A percentile compares a stretch with the other conserved stretches of the same genome.
Conservation (phyloP, 2,888 invertebrate genomes). For the Lepidocyrtinus sp. region DNA sequence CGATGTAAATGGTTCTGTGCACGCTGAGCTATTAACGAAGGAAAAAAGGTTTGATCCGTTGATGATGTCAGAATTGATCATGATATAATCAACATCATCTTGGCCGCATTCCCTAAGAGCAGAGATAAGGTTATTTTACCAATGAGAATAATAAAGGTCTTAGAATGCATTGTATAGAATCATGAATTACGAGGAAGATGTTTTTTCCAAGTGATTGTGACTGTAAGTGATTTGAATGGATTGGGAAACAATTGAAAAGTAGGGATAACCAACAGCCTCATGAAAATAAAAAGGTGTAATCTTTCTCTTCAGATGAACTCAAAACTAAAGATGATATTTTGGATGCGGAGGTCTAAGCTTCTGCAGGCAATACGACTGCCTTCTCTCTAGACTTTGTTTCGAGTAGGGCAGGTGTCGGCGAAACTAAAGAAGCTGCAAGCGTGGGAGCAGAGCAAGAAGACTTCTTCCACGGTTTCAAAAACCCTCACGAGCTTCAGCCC, state of each 20-base stretch:
- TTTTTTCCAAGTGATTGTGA: conserved; percentile 42
- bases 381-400: conserved; percentile 14
- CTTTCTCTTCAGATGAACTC: no score
- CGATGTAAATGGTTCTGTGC: conserved; percentile 56
- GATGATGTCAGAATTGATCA: no score
- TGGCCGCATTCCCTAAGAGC: no score
- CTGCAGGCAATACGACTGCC: no score
- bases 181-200: no score
- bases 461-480: conserved; percentile 66
- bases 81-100: no score
- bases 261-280: no score
- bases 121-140: no score
- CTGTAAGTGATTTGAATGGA: conserved; percentile 34
- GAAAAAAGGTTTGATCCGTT: conserved; percentile 15
- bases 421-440: conserved; percentile 34
- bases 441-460: conserved; percentile 63
- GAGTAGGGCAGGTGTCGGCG: conserved; percentile 67
- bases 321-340: not conserved
- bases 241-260: no score
- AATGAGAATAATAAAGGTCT: no score
- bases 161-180: no score
- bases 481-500: conserved; percentile 59
- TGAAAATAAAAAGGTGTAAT: no score
- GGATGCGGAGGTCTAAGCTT: not conserved
- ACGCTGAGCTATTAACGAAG: conserved; percentile 54